Base-by-base conservation (phyloP, 2,113 vertebrate species). In the Salvelinus fontinalis region DNA sequence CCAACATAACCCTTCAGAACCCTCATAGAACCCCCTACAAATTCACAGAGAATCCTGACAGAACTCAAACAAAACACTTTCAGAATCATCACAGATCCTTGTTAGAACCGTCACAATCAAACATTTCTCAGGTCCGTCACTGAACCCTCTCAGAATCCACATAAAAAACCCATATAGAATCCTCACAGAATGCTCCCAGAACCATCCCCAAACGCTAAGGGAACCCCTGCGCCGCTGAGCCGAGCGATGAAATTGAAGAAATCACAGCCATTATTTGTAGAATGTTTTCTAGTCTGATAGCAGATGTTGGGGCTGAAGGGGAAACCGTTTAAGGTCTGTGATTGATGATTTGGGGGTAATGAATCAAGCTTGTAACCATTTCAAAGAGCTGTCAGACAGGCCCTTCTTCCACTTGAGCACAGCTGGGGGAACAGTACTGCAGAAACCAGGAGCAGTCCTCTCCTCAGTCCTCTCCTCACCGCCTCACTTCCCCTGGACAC, bases 281-380 rank as follows among this genome's bases (percentile, higher is more conserved):
- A 89, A 83, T 86, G 81, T 89, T 90, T 86, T 80, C 89, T 74
- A 81, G 86, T 92, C 88, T 93, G 86, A 90, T 83, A 94, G 90
- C 95, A 96, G 95, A 95, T 96, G 96, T 94, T 89, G 81, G 87
- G 94, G 95, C 93, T 92, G 93, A 94, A 96, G 93, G 94, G 92
- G 90, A 94, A 93, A 92, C 82, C 79, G 85, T 94, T 94, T 89
- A 83, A 87, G 87, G 91, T 84, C 87, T 84, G 79, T 95, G 95
- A 95, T 93, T 90, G 93, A 95, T 95, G 93, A 89, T 79, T 89
- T 89, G 54, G 85, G 78, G 90, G 90, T 93, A 89, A 93, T 91
- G 91, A 93, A 91, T 92, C 88, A 79, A 89, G 91, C 84, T 88
- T 90, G 92, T 93, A 91, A 5, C 89, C 87, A 87, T 93, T 91